These are phyloP conservation scores for Lipophrys pholis DNA, from an alignment of 2,113 vertebrate species.

Conservation along the genomic window DNA sequence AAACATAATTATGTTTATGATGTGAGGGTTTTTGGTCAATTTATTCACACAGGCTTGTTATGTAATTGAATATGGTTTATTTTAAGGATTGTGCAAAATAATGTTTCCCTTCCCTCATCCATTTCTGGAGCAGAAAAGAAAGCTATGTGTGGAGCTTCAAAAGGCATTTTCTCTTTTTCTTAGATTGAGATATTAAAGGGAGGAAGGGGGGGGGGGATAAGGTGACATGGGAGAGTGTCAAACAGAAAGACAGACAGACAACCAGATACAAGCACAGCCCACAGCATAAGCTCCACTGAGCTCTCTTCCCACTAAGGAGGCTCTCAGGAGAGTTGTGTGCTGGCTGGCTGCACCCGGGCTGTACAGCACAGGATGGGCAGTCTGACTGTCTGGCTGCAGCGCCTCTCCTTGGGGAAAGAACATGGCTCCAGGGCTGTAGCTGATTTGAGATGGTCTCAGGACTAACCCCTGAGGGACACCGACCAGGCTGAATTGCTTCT, in stretches of 20 bases:
- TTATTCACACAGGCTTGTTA: constrained; percentile 6
- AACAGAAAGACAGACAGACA: constrained; percentile 64
- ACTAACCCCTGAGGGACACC: constrained; percentile 71
- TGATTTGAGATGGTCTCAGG: constrained; percentile 75
- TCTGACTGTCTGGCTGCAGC: constrained; percentile 73
- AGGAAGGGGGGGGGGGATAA: constrained; percentile 42
- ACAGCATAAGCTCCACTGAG: constrained; percentile 72
- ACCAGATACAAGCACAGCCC: constrained; percentile 51
- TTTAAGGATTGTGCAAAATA: neutral
- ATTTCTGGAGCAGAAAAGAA: constrained; percentile 1
- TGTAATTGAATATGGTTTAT: constrained; percentile 6
- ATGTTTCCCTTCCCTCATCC: constrained; percentile 1
- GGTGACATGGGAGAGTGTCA: constrained; percentile 61
- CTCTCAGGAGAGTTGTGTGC: constrained; percentile 75
- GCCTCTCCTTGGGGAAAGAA: constrained; percentile 73
- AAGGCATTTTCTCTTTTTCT: constrained; percentile 19
- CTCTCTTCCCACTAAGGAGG: constrained; percentile 65
- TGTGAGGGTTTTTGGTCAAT: constrained; percentile 14
- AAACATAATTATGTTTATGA: constrained; percentile 17
- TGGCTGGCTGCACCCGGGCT: constrained; percentile 66
- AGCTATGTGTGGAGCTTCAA: constrained; percentile 23
- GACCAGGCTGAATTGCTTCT: constrained; percentile 66
- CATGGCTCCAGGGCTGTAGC: constrained; percentile 78
- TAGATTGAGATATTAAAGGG: constrained; percentile 64
- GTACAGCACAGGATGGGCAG: constrained; percentile 65